phyloP scores from a whole-genome alignment of 2,797 vertebrate genomes.

The Parotocinclus haroldoi region DNA sequence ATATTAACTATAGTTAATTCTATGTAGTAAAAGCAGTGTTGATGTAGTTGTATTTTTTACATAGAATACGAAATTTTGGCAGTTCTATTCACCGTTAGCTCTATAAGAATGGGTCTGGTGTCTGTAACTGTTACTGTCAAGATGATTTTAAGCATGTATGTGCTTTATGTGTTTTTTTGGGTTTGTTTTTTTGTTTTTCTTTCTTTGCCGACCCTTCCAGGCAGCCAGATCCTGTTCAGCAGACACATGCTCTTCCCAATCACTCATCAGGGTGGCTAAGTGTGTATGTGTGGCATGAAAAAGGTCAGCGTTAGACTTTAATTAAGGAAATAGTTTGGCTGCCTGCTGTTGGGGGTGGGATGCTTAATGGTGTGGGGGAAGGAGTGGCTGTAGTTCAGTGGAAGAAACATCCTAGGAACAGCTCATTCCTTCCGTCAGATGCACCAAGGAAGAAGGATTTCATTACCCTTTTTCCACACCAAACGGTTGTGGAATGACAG shows the following conservation, averaged over 20 bases:
- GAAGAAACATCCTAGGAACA: not conserved
- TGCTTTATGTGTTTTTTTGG: no score
- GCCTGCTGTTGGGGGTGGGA: not conserved
- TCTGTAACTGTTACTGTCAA: no score
- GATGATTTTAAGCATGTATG: no score
- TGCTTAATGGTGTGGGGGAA: constrained; percentile 33
- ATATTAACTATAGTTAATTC: no score
- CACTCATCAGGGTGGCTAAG: constrained; percentile 13
- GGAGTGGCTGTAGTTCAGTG: not conserved
- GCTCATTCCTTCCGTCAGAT: constrained; percentile 5
- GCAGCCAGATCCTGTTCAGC: no score
- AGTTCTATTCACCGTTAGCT: no score
- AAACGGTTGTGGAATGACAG: no score
- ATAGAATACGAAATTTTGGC: no score
- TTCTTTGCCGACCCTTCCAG: not conserved
- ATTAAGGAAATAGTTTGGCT: constrained; percentile 57
- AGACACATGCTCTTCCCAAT: constrained; percentile 15
- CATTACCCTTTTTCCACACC: not conserved
- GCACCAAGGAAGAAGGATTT: not conserved
- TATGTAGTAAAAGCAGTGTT: no score
- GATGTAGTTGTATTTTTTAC: no score
- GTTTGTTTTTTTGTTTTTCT: constrained; percentile 3
- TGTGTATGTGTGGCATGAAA: constrained; percentile 1
- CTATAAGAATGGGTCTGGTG: no score
- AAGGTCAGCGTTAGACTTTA: constrained; percentile 27